These are phyloP conservation scores for Laterallus jamaicensis DNA, from an alignment of 2,113 vertebrate genomes.

Conservation along the genomic window DNA sequence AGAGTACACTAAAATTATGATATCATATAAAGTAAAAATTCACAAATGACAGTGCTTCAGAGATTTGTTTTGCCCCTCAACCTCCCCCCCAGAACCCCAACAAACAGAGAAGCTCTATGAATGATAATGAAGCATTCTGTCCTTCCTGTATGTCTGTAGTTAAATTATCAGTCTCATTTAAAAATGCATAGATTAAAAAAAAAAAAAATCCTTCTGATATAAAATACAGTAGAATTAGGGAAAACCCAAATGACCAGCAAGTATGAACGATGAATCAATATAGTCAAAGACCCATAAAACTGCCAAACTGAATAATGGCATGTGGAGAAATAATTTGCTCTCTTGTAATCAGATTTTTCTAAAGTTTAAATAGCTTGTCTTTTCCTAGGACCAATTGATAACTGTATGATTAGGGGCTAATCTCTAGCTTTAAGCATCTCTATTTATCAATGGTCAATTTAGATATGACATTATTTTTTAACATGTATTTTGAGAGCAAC, in stretches of 20 bases:
- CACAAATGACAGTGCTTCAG: background rate
- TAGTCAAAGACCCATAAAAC: background rate
- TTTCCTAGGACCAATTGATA: background rate
- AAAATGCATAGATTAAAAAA: background rate
- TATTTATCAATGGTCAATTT: background rate
- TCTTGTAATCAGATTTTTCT: background rate
- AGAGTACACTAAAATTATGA: background rate
- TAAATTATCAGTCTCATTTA: background rate
- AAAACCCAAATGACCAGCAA: background rate
- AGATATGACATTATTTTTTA: background rate
- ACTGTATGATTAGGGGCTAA: background rate
- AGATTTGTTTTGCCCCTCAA: background rate
- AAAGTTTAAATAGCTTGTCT: background rate
- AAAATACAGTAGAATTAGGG: background rate
- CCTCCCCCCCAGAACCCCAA: too few relatives aligned
- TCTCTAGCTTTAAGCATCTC: background rate
- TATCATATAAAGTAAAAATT: background rate
- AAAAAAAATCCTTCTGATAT: background rate
- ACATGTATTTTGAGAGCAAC: background rate
- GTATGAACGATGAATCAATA: rapidly evolving
- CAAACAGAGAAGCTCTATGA: background rate
- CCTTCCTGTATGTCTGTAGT: background rate
- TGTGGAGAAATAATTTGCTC: background rate
- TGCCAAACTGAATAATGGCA: background rate
- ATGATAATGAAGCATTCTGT: background rate